phyloP scores from a whole-genome alignment of 2,113 vertebrate genomes.

The Serinus canaria region DNA sequence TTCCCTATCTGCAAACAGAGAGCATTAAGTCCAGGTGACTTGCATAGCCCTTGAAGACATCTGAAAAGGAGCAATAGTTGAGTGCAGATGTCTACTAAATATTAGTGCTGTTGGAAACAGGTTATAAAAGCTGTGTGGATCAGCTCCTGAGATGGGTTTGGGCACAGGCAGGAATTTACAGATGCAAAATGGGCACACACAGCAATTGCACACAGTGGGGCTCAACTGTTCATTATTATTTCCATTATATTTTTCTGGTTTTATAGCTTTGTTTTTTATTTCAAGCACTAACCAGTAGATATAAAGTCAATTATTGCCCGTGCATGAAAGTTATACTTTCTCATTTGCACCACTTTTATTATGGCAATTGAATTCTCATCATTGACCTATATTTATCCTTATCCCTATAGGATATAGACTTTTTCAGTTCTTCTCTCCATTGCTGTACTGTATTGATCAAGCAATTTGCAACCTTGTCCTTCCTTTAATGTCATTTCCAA shows the following conservation, averaged over 20 bases:
- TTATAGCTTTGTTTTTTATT: conserved; percentile 10
- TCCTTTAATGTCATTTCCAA: neutral
- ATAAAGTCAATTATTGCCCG: conserved; percentile 10
- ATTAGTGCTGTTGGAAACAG: neutral
- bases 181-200: neutral
- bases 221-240: neutral
- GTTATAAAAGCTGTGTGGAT: neutral
- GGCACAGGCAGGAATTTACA: neutral
- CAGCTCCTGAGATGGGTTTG: neutral
- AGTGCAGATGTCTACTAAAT: neutral
- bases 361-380: conserved; percentile 35
- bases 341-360: conserved; percentile 43
- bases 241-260: neutral
- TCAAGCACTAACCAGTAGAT: neutral
- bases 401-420: neutral
- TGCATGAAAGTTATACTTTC: conserved; percentile 6
- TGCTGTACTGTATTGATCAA: conserved; percentile 8
- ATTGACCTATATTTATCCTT: conserved; percentile 18
- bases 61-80: neutral
- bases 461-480: conserved; percentile 4
- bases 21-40: neutral
- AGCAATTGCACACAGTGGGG: neutral
- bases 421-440: conserved; percentile 2
- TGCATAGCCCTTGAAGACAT: neutral
- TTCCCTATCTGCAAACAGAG: neutral